Conservation (phyloP, 2,797 vertebrate genomes). For the Ptychadena robeensis region DNA sequence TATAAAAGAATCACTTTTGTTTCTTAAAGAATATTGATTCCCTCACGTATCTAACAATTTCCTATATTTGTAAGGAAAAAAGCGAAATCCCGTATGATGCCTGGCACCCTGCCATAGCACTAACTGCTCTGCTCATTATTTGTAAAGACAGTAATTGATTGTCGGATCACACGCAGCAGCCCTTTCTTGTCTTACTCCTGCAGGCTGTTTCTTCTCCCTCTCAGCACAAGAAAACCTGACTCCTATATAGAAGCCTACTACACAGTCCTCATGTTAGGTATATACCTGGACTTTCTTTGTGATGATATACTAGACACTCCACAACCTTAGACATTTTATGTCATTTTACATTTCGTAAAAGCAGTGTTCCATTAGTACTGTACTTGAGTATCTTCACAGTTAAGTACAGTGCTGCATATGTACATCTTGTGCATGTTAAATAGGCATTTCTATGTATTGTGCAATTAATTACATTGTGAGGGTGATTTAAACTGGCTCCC, state of each 20-base stretch:
- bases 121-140: slow-evolving; percentile 67
- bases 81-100: slow-evolving; percentile 60
- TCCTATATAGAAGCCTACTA: background rate
- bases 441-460: background rate
- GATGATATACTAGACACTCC: background rate
- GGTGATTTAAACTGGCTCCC: no score
- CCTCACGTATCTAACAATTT: slow-evolving; percentile 59
- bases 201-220: background rate
- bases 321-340: background rate
- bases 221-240: slow-evolving; percentile 15
- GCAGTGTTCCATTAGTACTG: background rate
- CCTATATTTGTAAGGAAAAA: slow-evolving; percentile 62
- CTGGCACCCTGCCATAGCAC: slow-evolving; percentile 65
- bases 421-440: background rate
- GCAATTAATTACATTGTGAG: no score
- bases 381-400: background rate
- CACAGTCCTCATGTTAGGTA: no score
- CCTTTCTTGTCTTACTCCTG: slow-evolving; percentile 51
- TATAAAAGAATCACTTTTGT: background rate
- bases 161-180: slow-evolving; percentile 63
- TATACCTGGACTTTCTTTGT: background rate
- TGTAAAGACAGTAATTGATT: slow-evolving; percentile 65
- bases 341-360: background rate
- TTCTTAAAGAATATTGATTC: slow-evolving; percentile 50
- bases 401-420: background rate